A percentile compares a stretch with the other conserved stretches of the same genome.
Evolutionary conservation across 2,888 invertebrate genomes (phyloP).

Genomic region (Gastrophysa polygoni): DNA sequence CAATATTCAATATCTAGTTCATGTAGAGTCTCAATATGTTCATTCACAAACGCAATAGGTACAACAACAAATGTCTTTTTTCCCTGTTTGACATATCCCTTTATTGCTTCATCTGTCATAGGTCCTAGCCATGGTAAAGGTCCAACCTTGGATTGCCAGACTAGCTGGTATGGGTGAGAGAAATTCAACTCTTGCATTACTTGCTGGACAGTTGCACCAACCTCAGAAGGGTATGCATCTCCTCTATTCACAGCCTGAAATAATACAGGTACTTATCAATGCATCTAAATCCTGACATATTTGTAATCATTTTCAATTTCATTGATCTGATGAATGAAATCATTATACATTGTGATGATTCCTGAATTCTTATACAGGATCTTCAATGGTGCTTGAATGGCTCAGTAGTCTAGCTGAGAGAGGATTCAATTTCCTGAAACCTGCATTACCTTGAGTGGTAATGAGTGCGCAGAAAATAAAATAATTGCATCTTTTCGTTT

Average conservation of each 20-base stretch:
- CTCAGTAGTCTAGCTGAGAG: no score
- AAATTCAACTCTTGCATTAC: constrained; percentile 82
- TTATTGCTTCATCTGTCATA: constrained; percentile 86
- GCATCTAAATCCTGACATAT: no score
- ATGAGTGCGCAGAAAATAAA: constrained; percentile 93
- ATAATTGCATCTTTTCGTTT: constrained; percentile 82
- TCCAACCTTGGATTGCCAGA: constrained; percentile 98
- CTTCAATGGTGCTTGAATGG: no score
- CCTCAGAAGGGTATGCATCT: constrained; percentile 94
- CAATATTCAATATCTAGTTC: constrained; percentile 97
- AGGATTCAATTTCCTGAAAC: no score
- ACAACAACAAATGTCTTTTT: constrained; percentile 86
- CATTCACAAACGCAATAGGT: constrained; percentile 96
- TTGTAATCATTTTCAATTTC: no score
- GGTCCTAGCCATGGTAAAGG: constrained; percentile 93
- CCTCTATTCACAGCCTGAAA: constrained; percentile 85
- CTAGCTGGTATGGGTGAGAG: constrained; percentile 82
- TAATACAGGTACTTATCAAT: neutral
- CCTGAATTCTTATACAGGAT: no score
- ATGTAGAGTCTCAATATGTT: constrained; percentile 97
- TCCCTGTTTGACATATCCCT: constrained; percentile 83
- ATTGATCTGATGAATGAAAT: no score
- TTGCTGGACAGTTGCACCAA: constrained; percentile 86
- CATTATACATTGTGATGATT: no score
- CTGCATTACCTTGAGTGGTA: constrained; percentile 84